phyloP scores from a whole-genome alignment of 2,888 invertebrate species.

The Odontocerum albicorne region DNA sequence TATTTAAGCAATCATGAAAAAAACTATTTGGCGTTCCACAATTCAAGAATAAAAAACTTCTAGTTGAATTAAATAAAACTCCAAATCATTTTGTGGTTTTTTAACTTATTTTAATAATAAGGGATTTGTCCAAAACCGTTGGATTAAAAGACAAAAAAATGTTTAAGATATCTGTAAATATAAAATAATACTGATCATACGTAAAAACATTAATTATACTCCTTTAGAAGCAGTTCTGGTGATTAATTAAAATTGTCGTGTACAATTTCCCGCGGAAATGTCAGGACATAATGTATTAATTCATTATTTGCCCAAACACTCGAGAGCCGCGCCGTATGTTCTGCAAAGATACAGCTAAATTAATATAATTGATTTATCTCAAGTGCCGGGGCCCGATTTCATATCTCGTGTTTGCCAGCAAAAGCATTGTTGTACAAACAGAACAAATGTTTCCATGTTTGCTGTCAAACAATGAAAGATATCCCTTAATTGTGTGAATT shows the following conservation, averaged over 20 bases:
- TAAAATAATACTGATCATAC: too few species aligned
- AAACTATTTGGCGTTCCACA: too few species aligned
- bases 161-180: too few species aligned
- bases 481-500: constrained; percentile 1
- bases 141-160: too few species aligned
- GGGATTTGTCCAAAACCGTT: too few species aligned
- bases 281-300: constrained; percentile 29
- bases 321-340: constrained; percentile 27
- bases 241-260: constrained; percentile 32
- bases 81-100: too few species aligned
- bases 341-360: constrained; percentile 18
- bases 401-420: constrained; percentile 17
- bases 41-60: too few species aligned
- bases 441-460: constrained; percentile 11
- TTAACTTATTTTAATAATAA: too few species aligned
- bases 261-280: constrained; percentile 20
- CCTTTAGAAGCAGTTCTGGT: not conserved
- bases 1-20: too few species aligned
- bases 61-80: too few species aligned
- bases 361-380: constrained; percentile 34
- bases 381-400: constrained; percentile 27
- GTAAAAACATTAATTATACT: not conserved
- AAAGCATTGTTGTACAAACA: constrained; percentile 1
- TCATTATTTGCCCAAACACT: constrained; percentile 31
- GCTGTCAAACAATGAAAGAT: constrained; percentile 8